phyloP scores from a whole-genome alignment of 23 tunicate genomes.

The Halocynthia roretzi region DNA sequence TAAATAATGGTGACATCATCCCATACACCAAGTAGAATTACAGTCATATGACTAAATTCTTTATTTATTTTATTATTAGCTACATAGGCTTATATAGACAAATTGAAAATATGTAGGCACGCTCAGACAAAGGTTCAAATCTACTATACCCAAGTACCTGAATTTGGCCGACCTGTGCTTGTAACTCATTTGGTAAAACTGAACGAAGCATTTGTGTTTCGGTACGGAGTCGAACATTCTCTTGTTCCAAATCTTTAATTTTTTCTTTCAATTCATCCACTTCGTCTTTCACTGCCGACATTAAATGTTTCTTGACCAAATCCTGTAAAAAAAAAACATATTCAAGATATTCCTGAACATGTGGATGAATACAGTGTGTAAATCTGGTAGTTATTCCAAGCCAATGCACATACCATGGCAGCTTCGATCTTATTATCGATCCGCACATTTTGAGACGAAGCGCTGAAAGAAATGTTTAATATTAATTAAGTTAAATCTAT shows the following conservation, averaged over 20 bases:
- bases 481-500: no score
- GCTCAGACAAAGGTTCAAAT: no score
- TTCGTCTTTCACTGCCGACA: conserved; percentile 81
- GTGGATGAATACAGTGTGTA: background rate
- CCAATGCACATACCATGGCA: conserved; percentile 56
- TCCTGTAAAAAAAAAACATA: conserved; percentile 31
- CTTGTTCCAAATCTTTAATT: conserved; percentile 52
- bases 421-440: conserved; percentile 90
- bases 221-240: conserved; percentile 12
- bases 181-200: conserved; percentile 33
- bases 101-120: no score
- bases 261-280: conserved; percentile 76
- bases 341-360: background rate
- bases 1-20: no score
- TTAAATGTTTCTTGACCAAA: conserved; percentile 70
- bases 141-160: no score
- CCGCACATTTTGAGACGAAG: conserved; percentile 33
- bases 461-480: conserved; percentile 32
- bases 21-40: no score
- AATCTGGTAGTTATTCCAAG: conserved; percentile 1
- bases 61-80: no score
- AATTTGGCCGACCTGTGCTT: conserved; percentile 1
- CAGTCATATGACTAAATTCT: no score
- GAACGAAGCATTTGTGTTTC: conserved; percentile 48
- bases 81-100: no score